phyloP scores from a whole-genome alignment of 2,113 vertebrate species.

The Pachyramphus minor region DNA sequence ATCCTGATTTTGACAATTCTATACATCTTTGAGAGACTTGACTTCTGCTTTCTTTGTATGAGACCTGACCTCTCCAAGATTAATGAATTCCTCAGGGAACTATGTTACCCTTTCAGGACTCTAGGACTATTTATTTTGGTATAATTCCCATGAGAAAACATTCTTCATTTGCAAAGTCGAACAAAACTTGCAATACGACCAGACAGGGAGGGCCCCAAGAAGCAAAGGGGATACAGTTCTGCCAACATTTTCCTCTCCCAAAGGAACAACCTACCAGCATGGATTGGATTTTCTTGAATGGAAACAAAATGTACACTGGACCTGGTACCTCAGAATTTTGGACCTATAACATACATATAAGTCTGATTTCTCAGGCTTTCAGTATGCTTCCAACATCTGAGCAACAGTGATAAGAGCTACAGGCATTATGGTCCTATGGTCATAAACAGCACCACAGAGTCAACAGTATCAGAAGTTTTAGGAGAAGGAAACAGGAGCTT shows the following conservation, averaged over 20 bases:
- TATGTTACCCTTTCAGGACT: not conserved
- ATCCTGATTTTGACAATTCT: not conserved
- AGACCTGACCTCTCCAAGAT: not conserved
- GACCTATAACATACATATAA: not conserved
- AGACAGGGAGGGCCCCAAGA: not conserved
- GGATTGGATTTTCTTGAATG: not conserved
- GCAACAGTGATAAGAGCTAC: not conserved
- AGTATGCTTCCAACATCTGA: not conserved
- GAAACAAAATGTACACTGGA: not conserved
- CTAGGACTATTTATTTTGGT: not conserved
- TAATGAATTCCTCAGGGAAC: conserved; percentile 32
- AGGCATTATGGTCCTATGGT: not conserved
- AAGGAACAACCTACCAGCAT: not conserved
- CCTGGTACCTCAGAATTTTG: not conserved
- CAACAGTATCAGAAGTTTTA: not conserved
- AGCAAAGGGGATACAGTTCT: not conserved
- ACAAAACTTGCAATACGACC: not conserved
- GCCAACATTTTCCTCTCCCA: not conserved
- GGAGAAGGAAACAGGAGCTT: not conserved
- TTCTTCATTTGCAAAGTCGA: not conserved
- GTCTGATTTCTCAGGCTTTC: not conserved
- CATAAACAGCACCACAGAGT: not conserved
- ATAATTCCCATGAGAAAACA: conserved; percentile 21
- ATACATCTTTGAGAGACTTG: not conserved
- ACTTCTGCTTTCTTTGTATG: not conserved